Conservation (phyloP, 2,797 vertebrate species). For the Rhabdomys pumilio region DNA sequence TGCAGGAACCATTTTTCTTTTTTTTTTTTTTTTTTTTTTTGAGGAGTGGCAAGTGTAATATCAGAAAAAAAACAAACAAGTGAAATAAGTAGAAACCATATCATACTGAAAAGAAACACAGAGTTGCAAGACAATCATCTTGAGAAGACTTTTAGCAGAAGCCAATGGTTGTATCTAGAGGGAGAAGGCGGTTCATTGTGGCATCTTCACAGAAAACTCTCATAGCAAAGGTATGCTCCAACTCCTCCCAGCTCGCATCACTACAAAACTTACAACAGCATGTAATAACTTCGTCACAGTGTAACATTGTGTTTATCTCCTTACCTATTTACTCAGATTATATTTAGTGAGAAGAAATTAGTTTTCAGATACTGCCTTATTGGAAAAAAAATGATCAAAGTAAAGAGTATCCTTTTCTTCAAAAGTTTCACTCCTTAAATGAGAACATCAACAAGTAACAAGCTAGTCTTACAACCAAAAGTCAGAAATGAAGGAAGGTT, state of each 20-base stretch:
- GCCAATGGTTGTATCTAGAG: background rate
- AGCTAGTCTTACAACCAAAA: background rate
- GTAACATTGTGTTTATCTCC: background rate
- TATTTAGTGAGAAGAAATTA: constrained; percentile 30
- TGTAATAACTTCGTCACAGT: background rate
- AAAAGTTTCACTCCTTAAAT: background rate
- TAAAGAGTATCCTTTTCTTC: background rate
- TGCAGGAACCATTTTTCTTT: background rate
- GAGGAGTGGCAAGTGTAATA: background rate
- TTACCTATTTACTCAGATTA: background rate
- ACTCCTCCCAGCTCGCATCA: background rate
- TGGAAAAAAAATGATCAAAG: background rate
- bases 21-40: background rate
- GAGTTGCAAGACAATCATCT: background rate
- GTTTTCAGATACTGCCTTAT: background rate
- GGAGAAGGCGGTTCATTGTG: background rate
- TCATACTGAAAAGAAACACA: background rate
- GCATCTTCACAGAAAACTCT: background rate
- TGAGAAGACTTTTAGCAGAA: background rate
- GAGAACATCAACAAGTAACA: background rate
- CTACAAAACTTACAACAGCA: constrained; percentile 20
- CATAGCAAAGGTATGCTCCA: background rate
- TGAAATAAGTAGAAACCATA: background rate
- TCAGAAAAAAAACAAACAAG: constrained; percentile 23
- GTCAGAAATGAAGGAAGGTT: background rate